Evolutionary conservation across 2,113 vertebrate genomes (phyloP).

Genomic region (Puntigrus tetrazona): DNA sequence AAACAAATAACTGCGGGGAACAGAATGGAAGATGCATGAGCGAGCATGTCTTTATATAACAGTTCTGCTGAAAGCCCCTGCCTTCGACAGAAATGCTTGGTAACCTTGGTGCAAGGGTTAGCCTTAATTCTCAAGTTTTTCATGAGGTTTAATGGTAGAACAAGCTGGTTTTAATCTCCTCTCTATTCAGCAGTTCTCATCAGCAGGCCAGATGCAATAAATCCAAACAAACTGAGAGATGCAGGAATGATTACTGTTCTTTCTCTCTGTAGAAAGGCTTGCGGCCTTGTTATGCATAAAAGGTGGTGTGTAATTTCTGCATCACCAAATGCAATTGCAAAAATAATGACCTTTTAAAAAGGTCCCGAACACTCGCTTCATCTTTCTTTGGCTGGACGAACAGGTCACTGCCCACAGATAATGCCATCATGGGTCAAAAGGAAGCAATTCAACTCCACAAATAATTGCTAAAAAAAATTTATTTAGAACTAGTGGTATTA

Average conservation of each 20-base stretch:
- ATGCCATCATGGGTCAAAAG: not conserved
- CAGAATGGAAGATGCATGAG: constrained; percentile 47
- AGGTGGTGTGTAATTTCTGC: not conserved
- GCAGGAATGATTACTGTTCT: not conserved
- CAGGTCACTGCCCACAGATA: not conserved
- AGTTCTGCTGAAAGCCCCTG: constrained; percentile 45
- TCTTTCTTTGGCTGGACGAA: not conserved
- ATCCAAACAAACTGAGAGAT: constrained; percentile 20
- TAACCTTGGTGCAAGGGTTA: constrained; percentile 61
- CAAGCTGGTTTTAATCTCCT: not conserved
- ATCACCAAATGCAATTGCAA: not conserved
- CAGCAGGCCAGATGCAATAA: constrained; percentile 18
- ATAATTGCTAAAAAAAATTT: not conserved
- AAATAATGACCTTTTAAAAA: constrained; percentile 1
- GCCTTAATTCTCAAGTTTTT: constrained; percentile 42
- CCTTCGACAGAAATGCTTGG: constrained; percentile 51
- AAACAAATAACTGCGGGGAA: constrained; percentile 51
- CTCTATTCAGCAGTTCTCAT: constrained; percentile 23
- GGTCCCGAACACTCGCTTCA: not conserved
- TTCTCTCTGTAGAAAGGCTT: not conserved
- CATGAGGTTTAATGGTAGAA: constrained; percentile 30
- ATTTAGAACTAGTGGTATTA: not conserved
- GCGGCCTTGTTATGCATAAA: not conserved
- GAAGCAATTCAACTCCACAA: not conserved
- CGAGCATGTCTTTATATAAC: constrained; percentile 58